Evolutionary conservation across 35 echinoderm and acorn worm genomes (phyloP), one percentile per base, ranked within the genome.

Genomic region (Chiridota heheva): DNA sequence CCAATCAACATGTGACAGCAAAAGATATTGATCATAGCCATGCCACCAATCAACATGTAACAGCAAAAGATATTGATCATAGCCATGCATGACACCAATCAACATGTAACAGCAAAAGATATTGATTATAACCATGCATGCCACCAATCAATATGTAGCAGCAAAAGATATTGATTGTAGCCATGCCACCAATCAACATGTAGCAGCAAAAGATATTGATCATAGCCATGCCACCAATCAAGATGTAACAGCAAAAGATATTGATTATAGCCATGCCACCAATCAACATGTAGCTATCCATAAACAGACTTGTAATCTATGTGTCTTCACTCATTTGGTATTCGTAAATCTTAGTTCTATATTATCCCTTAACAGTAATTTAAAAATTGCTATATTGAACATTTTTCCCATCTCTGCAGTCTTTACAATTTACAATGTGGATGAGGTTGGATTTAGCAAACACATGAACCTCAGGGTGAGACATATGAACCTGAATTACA

Each of bases 391-490:
- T 55, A 55, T 1, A 17, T 15, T 0, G 18, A 65, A 65, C 12
- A 20, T 0, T 72, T 72, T 72, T 72, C 22, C 20, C 38, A 44
- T 41, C 3, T 60, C 30, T 83, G n/a, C 22, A 97, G 93, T 97
- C 16, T 97, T 97, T 75, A 97, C 91, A 57, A 87, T 97, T 41
- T 97, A 81, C 57, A 38, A 77, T 40, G 63, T 97, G 27, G 93
- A 97, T 68, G 93, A 97, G 34, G 59, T 70, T 15, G 38, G 63
- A 42, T 97, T 97, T 46, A 72, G 41, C 25, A 89, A 97, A 60
- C 57, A 69, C 17, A 42, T 84, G 28, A 80, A 97, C 58, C 59
- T 97, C 29, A 69, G 84, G 71, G 89, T 97, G 18, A 89, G 93
- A 41, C 77, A 85, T 15, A 91, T 91, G 10, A 91, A 90, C 36